These are phyloP conservation scores for Dipodomys merriami DNA, from an alignment of 2,113 vertebrate species.

Conservation along the genomic window DNA sequence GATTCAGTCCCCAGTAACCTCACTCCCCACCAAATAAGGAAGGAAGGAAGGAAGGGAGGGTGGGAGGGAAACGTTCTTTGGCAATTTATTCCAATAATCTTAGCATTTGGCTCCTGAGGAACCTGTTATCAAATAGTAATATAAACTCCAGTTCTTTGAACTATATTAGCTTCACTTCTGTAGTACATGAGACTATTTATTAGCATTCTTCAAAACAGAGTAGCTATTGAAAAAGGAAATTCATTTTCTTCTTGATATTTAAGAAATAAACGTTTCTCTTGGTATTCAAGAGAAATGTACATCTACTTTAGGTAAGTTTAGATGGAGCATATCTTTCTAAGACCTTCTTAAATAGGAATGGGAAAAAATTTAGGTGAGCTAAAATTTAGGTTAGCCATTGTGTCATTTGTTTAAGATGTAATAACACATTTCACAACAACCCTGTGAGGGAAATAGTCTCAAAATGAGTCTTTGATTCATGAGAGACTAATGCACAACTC, in stretches of 20 bases:
- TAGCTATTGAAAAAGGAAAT: not conserved
- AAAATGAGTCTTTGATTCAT: not conserved
- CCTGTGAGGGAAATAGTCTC: not conserved
- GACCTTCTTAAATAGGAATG: not conserved
- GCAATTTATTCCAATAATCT: not conserved
- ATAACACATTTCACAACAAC: not conserved
- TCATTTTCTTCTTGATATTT: not conserved
- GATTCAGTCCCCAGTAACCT: too few relatives aligned
- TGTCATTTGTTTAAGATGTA: not conserved
- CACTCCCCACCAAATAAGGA: too few relatives aligned
- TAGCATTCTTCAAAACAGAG: not conserved
- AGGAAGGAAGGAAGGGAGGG: too few relatives aligned
- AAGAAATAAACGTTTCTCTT: not conserved
- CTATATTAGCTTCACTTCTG: not conserved
- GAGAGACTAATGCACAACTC: not conserved
- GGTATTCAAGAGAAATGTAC: not conserved
- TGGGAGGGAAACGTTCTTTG: too few relatives aligned
- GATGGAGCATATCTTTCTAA: not conserved
- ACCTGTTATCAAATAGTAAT: not conserved
- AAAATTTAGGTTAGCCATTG: not conserved
- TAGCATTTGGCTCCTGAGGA: not conserved
- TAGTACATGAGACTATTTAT: not conserved
- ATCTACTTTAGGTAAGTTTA: conserved; percentile 10
- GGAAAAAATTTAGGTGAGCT: not conserved
- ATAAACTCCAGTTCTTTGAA: not conserved